phyloP scores from a whole-genome alignment of 2,888 invertebrate species.

The Choreutis nemorana region DNA sequence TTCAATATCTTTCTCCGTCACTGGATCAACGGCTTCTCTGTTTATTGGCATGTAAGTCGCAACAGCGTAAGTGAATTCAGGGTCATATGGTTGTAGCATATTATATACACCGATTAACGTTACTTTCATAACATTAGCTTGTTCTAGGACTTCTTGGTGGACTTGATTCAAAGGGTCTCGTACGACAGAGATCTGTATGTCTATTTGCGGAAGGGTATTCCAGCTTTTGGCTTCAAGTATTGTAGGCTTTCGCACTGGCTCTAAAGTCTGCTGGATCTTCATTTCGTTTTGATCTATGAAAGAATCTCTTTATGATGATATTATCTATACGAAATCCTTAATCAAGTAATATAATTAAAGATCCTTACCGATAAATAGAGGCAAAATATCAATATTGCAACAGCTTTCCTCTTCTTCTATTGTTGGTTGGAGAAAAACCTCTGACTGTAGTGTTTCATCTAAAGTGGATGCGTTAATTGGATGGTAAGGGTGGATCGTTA shows the following conservation, averaged over 20 bases:
- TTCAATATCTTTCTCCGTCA: too few species aligned
- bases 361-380: slow-evolving; percentile 26
- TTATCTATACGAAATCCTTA: too few species aligned
- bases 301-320: too few species aligned
- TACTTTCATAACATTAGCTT: slow-evolving; percentile 36
- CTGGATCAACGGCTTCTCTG: slow-evolving; percentile 27
- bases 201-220: slow-evolving; percentile 42
- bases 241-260: slow-evolving; percentile 26
- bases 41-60: slow-evolving; percentile 29
- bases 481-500: slow-evolving; percentile 21
- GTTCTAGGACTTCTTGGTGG: slow-evolving; percentile 28
- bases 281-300: too few species aligned
- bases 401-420: too few species aligned
- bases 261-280: slow-evolving; percentile 32
- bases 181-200: slow-evolving; percentile 24
- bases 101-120: slow-evolving; percentile 42
- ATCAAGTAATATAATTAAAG: too few species aligned
- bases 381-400: slow-evolving; percentile 44
- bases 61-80: slow-evolving; percentile 26
- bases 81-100: slow-evolving; percentile 25
- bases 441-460: too few species aligned
- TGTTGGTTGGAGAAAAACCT: too few species aligned
- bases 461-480: too few species aligned
- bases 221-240: slow-evolving; percentile 33
- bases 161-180: slow-evolving; percentile 22